These are phyloP conservation scores for Dysmachus trigonus DNA, from an alignment of 2,888 invertebrate species.

Conservation along the genomic window DNA sequence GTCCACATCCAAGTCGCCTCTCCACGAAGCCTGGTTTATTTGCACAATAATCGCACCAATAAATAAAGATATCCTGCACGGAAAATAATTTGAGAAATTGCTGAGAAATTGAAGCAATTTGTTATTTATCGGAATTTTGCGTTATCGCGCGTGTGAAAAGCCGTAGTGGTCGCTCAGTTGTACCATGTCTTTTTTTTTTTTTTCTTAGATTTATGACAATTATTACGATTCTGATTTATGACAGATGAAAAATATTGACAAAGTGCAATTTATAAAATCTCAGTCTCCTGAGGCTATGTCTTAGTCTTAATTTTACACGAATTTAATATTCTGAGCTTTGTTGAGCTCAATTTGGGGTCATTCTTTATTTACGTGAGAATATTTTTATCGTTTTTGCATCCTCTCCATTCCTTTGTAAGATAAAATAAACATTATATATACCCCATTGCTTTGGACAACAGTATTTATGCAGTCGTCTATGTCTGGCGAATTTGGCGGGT, in stretches of 20 bases:
- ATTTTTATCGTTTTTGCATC: no score
- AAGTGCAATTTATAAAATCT: not conserved
- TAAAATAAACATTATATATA: no score
- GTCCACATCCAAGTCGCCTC: not conserved
- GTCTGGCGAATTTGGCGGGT: no score
- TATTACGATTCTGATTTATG: not conserved
- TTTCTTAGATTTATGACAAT: not conserved
- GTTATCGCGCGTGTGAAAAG: not conserved
- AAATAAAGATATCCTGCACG: constrained; percentile 16
- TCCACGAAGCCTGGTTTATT: not conserved
- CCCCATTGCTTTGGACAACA: no score
- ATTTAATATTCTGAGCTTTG: not conserved
- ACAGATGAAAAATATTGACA: not conserved
- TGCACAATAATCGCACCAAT: constrained; percentile 27
- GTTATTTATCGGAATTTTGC: constrained; percentile 6
- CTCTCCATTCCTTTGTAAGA: no score
- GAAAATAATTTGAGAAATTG: constrained; percentile 28
- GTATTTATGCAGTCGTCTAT: no score
- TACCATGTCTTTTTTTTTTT: not conserved
- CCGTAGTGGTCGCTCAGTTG: not conserved
- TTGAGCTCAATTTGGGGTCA: not conserved
- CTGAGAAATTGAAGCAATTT: constrained; percentile 17
- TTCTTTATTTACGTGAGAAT: no score
- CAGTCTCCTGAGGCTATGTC: not conserved
- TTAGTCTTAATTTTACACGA: not conserved